Conservation (phyloP, 1,140 invertebrate species). For the Cydia strobilella region DNA sequence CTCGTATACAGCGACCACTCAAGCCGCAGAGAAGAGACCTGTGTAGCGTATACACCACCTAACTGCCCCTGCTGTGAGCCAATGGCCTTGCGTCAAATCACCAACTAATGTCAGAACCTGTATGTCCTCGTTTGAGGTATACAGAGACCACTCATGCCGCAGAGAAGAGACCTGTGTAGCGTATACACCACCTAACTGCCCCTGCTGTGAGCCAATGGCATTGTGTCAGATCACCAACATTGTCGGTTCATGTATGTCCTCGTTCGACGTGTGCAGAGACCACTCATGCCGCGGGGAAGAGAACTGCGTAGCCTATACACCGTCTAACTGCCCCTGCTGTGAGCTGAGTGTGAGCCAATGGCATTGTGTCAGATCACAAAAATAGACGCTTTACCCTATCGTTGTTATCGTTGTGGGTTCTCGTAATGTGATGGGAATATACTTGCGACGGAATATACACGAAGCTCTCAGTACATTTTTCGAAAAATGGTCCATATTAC, state of each 20-base stretch:
- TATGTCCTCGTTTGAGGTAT: constrained; percentile 51
- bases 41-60: constrained; percentile 53
- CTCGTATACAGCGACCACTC: no score
- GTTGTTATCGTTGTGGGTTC: no score
- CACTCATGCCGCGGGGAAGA: no score
- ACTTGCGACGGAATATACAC: no score
- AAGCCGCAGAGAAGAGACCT: constrained; percentile 32
- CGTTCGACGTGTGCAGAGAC: constrained; percentile 39
- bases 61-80: constrained; percentile 64
- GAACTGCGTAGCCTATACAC: constrained; percentile 52
- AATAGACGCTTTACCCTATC: no score
- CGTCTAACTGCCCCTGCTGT: constrained; percentile 59
- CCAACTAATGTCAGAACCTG: constrained; percentile 47
- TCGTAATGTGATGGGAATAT: no score
- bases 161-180: constrained; percentile 60
- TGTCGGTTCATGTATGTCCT: no score
- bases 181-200: constrained; percentile 56
- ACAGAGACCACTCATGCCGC: constrained; percentile 58
- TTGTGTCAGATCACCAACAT: constrained; percentile 42
- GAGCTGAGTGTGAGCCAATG: no score
- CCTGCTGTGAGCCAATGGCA: constrained; percentile 61
- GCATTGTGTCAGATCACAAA: constrained; percentile 48
- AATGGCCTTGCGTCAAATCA: constrained; percentile 49
- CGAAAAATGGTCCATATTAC: no score
- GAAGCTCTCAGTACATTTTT: no score